Evolutionary conservation across 2,797 vertebrate species (phyloP).

Genomic region (Eurystomus glaucurus): DNA sequence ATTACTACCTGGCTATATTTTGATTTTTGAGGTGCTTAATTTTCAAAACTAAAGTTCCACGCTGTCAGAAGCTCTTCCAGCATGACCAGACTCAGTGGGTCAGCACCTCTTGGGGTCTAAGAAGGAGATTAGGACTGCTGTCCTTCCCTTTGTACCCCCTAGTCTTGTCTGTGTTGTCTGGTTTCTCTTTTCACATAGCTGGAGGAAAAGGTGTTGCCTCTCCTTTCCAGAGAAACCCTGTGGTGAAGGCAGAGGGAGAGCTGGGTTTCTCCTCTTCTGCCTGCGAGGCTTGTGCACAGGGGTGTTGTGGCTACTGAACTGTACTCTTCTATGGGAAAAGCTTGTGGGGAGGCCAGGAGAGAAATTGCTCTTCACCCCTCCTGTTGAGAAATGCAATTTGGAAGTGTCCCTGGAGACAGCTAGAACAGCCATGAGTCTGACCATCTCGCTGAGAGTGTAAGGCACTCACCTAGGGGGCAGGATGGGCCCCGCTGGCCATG

Average conservation of each 20-base stretch:
- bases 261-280: not conserved
- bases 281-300: not conserved
- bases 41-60: not conserved
- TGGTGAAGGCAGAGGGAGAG: not conserved
- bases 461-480: constrained; percentile 29
- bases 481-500: fast-evolving
- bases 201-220: not conserved
- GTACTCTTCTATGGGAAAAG: not conserved
- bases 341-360: not conserved
- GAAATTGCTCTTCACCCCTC: constrained; percentile 12
- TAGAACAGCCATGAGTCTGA: not conserved
- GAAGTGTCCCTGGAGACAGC: not conserved
- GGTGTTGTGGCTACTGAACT: not conserved
- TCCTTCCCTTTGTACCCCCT: not conserved
- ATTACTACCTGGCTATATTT: not conserved
- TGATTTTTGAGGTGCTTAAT: not conserved
- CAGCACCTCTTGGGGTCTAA: not conserved
- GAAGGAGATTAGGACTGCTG: not conserved
- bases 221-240: not conserved
- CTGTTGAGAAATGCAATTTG: constrained; percentile 58
- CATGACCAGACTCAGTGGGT: fast-evolving
- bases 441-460: not conserved
- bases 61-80: not conserved
- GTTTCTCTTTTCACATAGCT: not conserved
- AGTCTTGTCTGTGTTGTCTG: not conserved